Evolutionary conservation across 2,113 vertebrate genomes (phyloP).

Genomic region (Amblyornis subalaris): DNA sequence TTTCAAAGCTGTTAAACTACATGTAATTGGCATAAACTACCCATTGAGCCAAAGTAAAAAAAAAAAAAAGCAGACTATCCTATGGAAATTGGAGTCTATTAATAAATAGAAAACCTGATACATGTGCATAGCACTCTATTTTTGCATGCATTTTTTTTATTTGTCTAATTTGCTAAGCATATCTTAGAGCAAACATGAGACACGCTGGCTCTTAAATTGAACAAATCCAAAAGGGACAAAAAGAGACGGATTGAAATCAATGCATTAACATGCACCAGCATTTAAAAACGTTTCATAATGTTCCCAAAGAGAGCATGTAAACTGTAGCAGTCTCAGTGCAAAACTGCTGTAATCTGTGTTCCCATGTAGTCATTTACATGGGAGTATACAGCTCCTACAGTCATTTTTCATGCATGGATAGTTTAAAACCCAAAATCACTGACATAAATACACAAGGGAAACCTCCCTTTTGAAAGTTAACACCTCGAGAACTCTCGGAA

Average conservation of each 20-base stretch:
- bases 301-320: constrained; percentile 33
- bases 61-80: background rate
- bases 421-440: constrained; percentile 22
- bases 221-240: constrained; percentile 34
- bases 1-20: constrained; percentile 41
- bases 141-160: constrained; percentile 25
- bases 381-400: constrained; percentile 19
- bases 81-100: constrained; percentile 15
- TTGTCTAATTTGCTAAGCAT: constrained; percentile 7
- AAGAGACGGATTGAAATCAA: background rate
- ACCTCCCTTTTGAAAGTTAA: background rate
- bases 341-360: constrained; percentile 12
- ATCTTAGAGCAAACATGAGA: constrained; percentile 28
- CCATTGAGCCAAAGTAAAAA: background rate
- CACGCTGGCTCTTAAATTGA: background rate
- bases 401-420: constrained; percentile 40
- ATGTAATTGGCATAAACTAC: constrained; percentile 39
- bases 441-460: background rate
- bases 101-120: constrained; percentile 29
- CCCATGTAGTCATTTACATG: background rate
- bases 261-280: background rate
- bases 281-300: constrained; percentile 44
- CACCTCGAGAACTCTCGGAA: background rate
- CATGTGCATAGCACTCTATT: background rate
- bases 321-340: background rate